Conservation (phyloP, 2,888 invertebrate genomes). For the Tethea ocularis region DNA sequence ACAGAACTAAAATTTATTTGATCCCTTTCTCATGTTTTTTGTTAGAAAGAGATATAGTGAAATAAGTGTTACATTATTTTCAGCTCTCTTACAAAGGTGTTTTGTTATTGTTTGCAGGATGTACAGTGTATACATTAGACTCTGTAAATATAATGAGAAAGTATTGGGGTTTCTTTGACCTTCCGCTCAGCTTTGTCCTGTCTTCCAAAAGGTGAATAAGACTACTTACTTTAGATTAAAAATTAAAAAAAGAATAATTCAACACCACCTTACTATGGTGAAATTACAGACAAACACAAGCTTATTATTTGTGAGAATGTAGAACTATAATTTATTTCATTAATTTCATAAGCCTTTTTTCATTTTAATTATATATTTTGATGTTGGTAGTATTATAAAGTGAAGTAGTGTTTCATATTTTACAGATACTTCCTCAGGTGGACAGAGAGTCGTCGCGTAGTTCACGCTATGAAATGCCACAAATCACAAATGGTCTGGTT, state of each 20-base stretch:
- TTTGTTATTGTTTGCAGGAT: conserved; percentile 83
- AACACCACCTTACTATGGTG: too few species aligned
- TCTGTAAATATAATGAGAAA: conserved; percentile 94
- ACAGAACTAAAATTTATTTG: too few species aligned
- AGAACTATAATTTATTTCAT: too few species aligned
- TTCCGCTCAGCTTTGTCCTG: conserved; percentile 90
- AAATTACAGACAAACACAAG: too few species aligned
- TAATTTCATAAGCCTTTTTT: background rate
- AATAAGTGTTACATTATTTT: too few species aligned
- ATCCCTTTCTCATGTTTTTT: too few species aligned
- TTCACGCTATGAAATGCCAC: conserved; percentile 93
- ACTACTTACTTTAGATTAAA: background rate
- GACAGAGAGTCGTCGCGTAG: conserved; percentile 83
- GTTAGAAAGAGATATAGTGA: too few species aligned
- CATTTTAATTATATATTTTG: background rate
- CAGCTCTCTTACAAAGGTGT: too few species aligned
- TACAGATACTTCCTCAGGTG: conserved; percentile 87
- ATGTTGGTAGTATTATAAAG: background rate
- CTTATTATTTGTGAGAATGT: too few species aligned
- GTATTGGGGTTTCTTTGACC: conserved; percentile 92
- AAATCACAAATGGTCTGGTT: conserved; percentile 98
- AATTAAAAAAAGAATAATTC: too few species aligned
- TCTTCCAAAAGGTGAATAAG: conserved; percentile 89
- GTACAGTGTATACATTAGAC: conserved; percentile 92
- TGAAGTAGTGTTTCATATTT: conserved; percentile 30